Evolutionary conservation across 2,888 invertebrate genomes (phyloP), one percentile per base, ranked within the genome.

Genomic region (Pyralis farinalis): DNA sequence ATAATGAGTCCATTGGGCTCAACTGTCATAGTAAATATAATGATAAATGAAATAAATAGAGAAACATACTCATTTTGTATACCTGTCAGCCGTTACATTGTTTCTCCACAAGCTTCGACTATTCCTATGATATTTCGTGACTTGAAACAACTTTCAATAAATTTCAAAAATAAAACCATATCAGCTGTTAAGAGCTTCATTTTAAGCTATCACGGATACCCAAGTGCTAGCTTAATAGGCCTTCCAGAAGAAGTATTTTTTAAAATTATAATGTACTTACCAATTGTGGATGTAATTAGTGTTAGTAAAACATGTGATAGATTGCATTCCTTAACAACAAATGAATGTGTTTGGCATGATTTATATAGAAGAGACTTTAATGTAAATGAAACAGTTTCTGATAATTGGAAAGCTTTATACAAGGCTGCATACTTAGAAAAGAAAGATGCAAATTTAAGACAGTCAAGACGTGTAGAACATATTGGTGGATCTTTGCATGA

Each of bases 161-260:
- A 76, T 40, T 79, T 92, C 43, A 92, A 92, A 54, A 87, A 92
- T 49, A 71, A 81, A 40, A 51, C 93, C 12, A 58, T 90, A 27
- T 75, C 87, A 22, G 90, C 92, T 20, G 81, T 91, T 29, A 91
- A 91, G 38, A 88, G 90, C 52, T 81, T 83, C 50, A 84, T 92
- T 51, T 65, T 92, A 10, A 79, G 65, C 40, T 56, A 71, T 40
- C 67, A 85, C 54, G 91, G 78, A 9, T 91, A 74, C 59, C 67
- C 79, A 3, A 84, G 82, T 70, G 85, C 86, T 21, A 87, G 87
- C 59, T 71, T 90, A 44, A 55, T 73, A 27, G 89, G 88, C 2
- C 47, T 90, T 10, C 89, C 89, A 8, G 82, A 82, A 52, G 89
- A 90, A 57, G 55, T 89, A 11, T 47, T 85, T 12, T 56, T 57